These are phyloP conservation scores for Agrochola lychnidis DNA, from an alignment of 2,888 invertebrate species.

Conservation along the genomic window DNA sequence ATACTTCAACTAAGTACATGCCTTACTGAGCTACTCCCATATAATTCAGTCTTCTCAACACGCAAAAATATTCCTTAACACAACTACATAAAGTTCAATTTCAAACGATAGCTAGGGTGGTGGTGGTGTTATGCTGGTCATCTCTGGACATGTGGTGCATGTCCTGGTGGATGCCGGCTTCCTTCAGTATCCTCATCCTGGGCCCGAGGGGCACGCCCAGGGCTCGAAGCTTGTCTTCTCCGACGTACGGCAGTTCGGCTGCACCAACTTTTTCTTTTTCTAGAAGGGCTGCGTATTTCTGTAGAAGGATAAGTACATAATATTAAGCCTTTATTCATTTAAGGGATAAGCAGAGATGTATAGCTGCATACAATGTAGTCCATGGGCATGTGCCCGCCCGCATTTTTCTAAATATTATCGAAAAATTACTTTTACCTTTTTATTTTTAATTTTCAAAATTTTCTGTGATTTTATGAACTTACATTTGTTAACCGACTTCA, in stretches of 20 bases:
- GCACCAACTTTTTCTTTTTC: conserved; percentile 97
- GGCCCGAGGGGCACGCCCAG: conserved; percentile 98
- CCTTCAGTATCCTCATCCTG: conserved; percentile 96
- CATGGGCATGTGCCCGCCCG: too few species aligned
- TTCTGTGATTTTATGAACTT: too few species aligned
- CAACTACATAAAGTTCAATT: conserved; percentile 33
- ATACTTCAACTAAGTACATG: conserved; percentile 52
- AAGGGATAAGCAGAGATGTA: too few species aligned
- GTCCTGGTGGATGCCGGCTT: conserved; percentile 92
- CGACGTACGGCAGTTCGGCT: conserved; percentile 97
- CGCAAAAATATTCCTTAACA: conserved; percentile 41
- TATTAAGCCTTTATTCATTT: background rate
- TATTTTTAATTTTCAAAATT: too few species aligned
- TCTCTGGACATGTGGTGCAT: conserved; percentile 88
- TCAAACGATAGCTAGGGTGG: conserved; percentile 92
- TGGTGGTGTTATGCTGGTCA: conserved; percentile 85
- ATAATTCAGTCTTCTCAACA: conserved; percentile 64
- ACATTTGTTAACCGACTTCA: too few species aligned
- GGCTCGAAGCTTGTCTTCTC: conserved; percentile 96
- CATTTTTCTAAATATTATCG: too few species aligned
- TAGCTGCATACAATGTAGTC: background rate
- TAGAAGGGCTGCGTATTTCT: conserved; percentile 96
- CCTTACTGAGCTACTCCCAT: conserved; percentile 49
- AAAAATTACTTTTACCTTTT: too few species aligned
- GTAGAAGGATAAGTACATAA: conserved; percentile 57